Conservation (phyloP, 1,140 invertebrate species). For the Aricia agestis region DNA sequence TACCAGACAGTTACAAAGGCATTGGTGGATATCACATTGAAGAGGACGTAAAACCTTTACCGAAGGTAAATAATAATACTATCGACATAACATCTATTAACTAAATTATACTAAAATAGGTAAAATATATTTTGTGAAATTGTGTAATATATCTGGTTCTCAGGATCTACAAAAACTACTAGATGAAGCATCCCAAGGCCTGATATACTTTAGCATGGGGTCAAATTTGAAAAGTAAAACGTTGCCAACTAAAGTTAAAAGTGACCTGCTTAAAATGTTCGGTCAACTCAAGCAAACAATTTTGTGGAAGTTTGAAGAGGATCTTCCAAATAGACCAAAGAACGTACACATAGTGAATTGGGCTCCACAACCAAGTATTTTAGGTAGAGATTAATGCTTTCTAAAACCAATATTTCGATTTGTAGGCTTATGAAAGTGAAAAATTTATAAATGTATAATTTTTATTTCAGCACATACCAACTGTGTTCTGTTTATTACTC, state of each 20-base stretch:
- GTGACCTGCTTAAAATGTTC: slow-evolving; percentile 20
- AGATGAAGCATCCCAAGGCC: slow-evolving; percentile 21
- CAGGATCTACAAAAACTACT: slow-evolving; percentile 24
- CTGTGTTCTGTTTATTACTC: slow-evolving; percentile 79
- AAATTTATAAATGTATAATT: background rate
- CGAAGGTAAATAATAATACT: slow-evolving; percentile 32
- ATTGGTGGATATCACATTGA: slow-evolving; percentile 42
- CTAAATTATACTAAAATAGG: too few relatives aligned
- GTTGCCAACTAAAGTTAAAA: slow-evolving; percentile 22
- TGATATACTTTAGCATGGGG: slow-evolving; percentile 34
- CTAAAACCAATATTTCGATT: background rate
- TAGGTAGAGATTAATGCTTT: slow-evolving; percentile 23
- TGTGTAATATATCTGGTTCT: background rate
- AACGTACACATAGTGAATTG: slow-evolving; percentile 37
- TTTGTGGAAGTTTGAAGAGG: slow-evolving; percentile 37
- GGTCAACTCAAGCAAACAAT: slow-evolving; percentile 31
- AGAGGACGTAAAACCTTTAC: slow-evolving; percentile 27
- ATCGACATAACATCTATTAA: background rate
- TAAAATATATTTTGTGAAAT: too few relatives aligned
- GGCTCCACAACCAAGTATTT: slow-evolving; percentile 38
- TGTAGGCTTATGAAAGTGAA: too few relatives aligned
- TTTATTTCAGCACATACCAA: slow-evolving; percentile 76
- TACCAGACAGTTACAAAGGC: slow-evolving; percentile 36
- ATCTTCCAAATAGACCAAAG: slow-evolving; percentile 24
- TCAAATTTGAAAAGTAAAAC: slow-evolving; percentile 26